Evolutionary conservation across 1,140 invertebrate genomes (phyloP), one percentile per base, ranked within the genome.

Genomic region (Homarus americanus): DNA sequence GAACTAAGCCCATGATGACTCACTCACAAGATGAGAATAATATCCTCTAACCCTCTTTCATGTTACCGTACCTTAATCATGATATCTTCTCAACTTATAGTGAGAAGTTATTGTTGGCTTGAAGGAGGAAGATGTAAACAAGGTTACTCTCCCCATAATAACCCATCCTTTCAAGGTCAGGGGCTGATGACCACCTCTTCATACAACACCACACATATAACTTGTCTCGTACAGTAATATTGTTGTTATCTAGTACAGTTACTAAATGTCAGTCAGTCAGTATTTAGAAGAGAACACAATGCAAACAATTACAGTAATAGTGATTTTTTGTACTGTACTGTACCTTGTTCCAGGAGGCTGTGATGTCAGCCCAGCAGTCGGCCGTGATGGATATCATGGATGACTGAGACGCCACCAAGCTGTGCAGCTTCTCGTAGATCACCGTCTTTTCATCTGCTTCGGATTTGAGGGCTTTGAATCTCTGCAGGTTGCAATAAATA

Each of bases 331-430:
- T 91, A 93, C 94, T 96, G 34, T 34, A 97, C 32, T 41, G 15
- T 91, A 93, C 94, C 93, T 96, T 96, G 90, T 96, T 95, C 97
- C 97, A 98, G 34, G 97, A 94, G 41, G 94, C 95, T 89, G 97
- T 96, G 15, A 98, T 95, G 91, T 97, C 96, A 73, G 95, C 95
- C 97, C 97, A 98, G 5, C 97, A 96, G 93, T 97, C 97, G 53
- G 95, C 95, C 1, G 97, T 96, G 87, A 98, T 97, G 82, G 96
- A 96, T 69, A 97, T 96, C 93, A 97, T 95, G 93, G 96, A 96
- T 5, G 91, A 92, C 93, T 97, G 96, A 4, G 96, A 96, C 91
- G 97, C 96, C 72, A 97, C 96, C 72, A 97, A 94, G 93, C 95
- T 96, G 93, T 96, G 96, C 49, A 98, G 94, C 93, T 97, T 97